Conservation (phyloP, 2,797 vertebrate species). For the Hydrophis major region DNA sequence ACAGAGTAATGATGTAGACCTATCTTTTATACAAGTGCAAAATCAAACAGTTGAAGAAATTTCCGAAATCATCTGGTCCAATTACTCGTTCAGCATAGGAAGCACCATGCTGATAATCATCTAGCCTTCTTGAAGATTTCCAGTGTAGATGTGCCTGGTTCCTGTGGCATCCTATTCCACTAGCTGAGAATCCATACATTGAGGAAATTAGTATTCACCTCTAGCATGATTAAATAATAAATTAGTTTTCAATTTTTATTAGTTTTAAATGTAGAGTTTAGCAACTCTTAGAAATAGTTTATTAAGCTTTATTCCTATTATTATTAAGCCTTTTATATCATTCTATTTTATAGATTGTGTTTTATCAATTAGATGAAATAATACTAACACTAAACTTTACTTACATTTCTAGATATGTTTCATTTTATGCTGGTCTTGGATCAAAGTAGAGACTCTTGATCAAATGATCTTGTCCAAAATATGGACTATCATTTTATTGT, state of each 20-base stretch:
- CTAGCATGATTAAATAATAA: neutral
- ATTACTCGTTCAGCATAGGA: neutral
- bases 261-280: neutral
- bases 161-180: neutral
- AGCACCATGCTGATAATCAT: neutral
- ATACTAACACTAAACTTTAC: neutral
- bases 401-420: neutral
- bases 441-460: neutral
- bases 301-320: neutral
- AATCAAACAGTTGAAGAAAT: neutral
- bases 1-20: neutral
- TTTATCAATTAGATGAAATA: neutral
- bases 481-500: no score
- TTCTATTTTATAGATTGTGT: neutral
- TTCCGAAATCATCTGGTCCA: neutral
- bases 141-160: neutral
- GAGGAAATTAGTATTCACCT: neutral
- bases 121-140: neutral
- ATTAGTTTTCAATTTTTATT: neutral
- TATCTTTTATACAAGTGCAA: neutral
- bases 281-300: neutral
- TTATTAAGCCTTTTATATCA: neutral
- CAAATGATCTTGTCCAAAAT: neutral
- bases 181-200: neutral
- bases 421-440: neutral